Percentiles rank a stretch among this genome's conserved stretches.
phyloP scores from a whole-genome alignment of 1,140 invertebrate species.

The Danaus plexippus region DNA sequence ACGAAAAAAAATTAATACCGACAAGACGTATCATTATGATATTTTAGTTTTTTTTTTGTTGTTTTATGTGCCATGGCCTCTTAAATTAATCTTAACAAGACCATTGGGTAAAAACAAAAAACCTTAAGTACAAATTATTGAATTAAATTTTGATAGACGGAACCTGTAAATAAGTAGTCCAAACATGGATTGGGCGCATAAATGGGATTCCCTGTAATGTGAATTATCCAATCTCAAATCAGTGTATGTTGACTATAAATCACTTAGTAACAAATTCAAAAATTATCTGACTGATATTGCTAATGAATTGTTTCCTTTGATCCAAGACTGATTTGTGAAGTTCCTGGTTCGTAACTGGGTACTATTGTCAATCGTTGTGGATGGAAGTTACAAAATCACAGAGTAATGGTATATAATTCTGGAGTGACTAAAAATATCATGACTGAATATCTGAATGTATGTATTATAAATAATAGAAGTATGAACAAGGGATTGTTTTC shows the following conservation, averaged over 20 bases:
- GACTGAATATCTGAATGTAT: conserved; percentile 30
- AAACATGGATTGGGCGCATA: too few species aligned
- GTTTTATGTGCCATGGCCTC: conserved; percentile 8
- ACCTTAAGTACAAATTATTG: conserved; percentile 10
- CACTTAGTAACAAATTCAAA: conserved; percentile 20
- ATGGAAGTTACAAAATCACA: conserved; percentile 12
- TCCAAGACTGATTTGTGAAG: conserved; percentile 59
- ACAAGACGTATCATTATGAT: too few species aligned
- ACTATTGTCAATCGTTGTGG: conserved; percentile 29
- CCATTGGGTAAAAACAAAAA: too few species aligned
- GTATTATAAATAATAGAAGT: conserved; percentile 28
- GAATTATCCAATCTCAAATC: not conserved
- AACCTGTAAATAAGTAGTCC: too few species aligned
- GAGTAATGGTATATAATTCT: conserved; percentile 8
- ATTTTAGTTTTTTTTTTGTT: too few species aligned
- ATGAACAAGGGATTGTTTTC: conserved; percentile 61
- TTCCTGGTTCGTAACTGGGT: conserved; percentile 9
- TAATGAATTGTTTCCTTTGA: conserved; percentile 52
- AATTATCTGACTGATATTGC: conserved; percentile 17
- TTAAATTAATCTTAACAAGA: not conserved
- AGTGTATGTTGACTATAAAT: conserved; percentile 1
- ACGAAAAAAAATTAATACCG: too few species aligned
- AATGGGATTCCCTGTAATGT: conserved; percentile 18
- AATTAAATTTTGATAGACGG: too few species aligned
- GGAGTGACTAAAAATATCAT: conserved; percentile 12